Evolutionary conservation across 1,140 invertebrate genomes (phyloP), one percentile per base, ranked within the genome.

Genomic region (Parasteatoda tepidariorum): DNA sequence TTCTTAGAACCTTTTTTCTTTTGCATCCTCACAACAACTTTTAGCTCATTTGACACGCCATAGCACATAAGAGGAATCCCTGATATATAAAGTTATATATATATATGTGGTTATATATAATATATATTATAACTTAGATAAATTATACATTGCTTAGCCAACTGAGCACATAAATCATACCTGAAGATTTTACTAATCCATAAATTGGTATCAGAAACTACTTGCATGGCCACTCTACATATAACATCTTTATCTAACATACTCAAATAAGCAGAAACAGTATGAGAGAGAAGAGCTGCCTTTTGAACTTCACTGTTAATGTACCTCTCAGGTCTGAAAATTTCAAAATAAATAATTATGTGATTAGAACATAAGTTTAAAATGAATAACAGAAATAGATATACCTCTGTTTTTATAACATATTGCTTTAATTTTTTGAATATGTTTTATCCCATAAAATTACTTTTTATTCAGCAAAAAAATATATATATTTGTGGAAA

Each of bases 181-280:
- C 93, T 94, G 88, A 95, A 95, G 86, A 95, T 92, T 86, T 94
- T 92, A 75, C 93, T 92, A 41, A 95, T 89, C 94, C 94, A 95
- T 85, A 93, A 90, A 5, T 93, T 93, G 0, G 93, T 93, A 86
- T 95, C 94, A 22, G 92, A 92, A 0, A 92, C 92, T 54, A 95
- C 91, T 85, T 93, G 92, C 64, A 92, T 92, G 28, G 92, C 92
- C 38, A 95, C 88, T 86, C 92, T 92, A 55, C 93, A 92, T 41
- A 94, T 91, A 88, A 94, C 92, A 70, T 89, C 89, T 61, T 92
- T 90, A 64, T 94, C 93, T 64, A 96, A 88, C 48, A 92, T 92
- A 7, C 93, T 92, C 82, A 94, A 92, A 86, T 94, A 93, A 3
- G 94, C 94, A 11, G 92, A 92, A 76, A 95, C 89, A 86, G 94